Evolutionary conservation across 2,888 invertebrate species (phyloP), one percentile per base, ranked within the genome.

Genomic region (Drosophila histrio): DNA sequence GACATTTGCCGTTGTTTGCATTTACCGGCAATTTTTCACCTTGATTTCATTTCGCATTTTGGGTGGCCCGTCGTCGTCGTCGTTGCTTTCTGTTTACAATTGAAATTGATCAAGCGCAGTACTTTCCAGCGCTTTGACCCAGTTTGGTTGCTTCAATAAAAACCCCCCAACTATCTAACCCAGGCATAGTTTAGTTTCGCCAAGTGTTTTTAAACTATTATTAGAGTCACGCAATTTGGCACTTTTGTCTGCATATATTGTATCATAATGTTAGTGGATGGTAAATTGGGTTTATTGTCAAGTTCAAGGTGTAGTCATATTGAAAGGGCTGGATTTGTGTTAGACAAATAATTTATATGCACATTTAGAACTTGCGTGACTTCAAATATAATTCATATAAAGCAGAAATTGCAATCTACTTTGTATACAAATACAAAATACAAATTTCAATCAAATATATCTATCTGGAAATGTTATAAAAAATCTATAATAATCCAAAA

Each of bases 1-100:
- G 77, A 84, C 79, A 83, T 69, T 73, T 72, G 75, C 71, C 72
- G 77, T 82, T 82, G 77, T 77, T 82, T 79, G 79, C 77, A 82
- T 77, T 80, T 74, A 77, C 72, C 72, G 72, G 65, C 77, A 75
- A 75, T 75, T 77, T 72, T 75, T 71, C 57, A 72, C 68, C 66
- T 71, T 71, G 68, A 63, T 72, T 77, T 77, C 50, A 68, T 60
- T 73, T 67, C 50, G 61, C 64, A 68, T 70, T 74, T 69, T 63
- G 70, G 62, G 69, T 59, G 58, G 60, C 43, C 65, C 52, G 17
- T n/a, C n/a, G 5, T 11, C 24, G 22, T 32, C 43, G 32, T 49
- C 47, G 44, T 34, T 56, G 19, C 38, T 32, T 53, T 43, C 53
- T 64, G 57, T 39, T 70, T 60, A 63, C 77, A 63, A 49, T 66